These are phyloP conservation scores for Scophthalmus maximus DNA, from an alignment of 2,113 vertebrate genomes.

Conservation along the genomic window DNA sequence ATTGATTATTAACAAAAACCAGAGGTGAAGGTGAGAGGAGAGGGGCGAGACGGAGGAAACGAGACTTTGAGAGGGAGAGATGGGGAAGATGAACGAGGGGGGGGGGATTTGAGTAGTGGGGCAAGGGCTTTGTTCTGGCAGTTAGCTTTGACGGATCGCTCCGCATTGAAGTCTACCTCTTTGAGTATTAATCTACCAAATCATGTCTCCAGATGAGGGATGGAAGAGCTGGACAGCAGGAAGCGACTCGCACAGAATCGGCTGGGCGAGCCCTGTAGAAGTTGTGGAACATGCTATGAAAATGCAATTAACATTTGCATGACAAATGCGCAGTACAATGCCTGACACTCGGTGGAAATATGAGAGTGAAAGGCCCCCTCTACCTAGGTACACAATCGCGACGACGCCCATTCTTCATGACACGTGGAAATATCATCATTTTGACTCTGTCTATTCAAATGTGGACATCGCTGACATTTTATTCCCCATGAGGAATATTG, in stretches of 20 bases:
- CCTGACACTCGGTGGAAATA: conserved; percentile 39
- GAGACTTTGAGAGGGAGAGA: too few relatives aligned
- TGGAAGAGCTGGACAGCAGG: conserved; percentile 51
- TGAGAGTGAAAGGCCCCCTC: conserved; percentile 42
- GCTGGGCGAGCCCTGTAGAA: conserved; percentile 25
- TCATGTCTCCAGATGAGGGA: conserved; percentile 70
- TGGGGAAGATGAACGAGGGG: conserved; percentile 59
- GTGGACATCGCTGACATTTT: conserved; percentile 67
- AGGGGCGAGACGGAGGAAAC: conserved; percentile 37
- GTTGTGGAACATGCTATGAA: conserved; percentile 49
- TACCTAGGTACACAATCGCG: conserved; percentile 47
- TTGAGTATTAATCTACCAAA: conserved; percentile 78
- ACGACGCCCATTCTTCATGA: conserved; percentile 62
- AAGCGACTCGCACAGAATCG: conserved; percentile 41
- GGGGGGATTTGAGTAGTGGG: conserved; percentile 58
- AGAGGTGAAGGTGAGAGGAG: conserved; percentile 62
- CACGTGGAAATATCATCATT: conserved; percentile 72
- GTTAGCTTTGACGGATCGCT: conserved; percentile 78
- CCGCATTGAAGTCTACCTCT: conserved; percentile 67
- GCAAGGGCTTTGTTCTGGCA: conserved; percentile 67
- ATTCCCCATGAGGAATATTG: conserved; percentile 26
- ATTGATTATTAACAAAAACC: conserved; percentile 78
- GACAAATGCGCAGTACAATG: conserved; percentile 35
- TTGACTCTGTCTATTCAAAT: conserved; percentile 62
- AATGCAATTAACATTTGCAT: conserved; percentile 47